Conservation (phyloP, 1,140 invertebrate species). For the Phenacoccus solenopsis region DNA sequence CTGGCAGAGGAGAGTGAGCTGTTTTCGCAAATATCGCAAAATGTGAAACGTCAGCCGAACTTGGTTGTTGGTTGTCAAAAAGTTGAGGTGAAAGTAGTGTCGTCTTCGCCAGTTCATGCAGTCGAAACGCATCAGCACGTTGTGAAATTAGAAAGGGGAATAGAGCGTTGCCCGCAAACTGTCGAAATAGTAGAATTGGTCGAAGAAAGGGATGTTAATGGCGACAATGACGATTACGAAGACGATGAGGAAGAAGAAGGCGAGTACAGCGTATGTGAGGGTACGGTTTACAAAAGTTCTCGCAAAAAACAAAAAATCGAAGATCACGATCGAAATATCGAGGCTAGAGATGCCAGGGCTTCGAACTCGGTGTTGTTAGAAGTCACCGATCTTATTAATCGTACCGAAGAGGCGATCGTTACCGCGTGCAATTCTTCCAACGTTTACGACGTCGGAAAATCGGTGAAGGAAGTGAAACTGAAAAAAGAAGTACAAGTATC, state of each 20-base stretch:
- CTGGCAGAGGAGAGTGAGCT: conserved; percentile 52
- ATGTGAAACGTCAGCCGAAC: conserved; percentile 27
- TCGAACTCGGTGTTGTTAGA: conserved; percentile 25
- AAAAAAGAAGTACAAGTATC: conserved; percentile 30
- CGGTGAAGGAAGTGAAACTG: conserved; percentile 28
- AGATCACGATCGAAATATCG: neutral
- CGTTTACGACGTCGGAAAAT: neutral
- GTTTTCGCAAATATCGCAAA: conserved; percentile 52
- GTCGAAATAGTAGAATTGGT: conserved; percentile 41
- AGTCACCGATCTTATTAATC: conserved; percentile 29
- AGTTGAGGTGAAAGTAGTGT: no score
- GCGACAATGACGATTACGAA: neutral
- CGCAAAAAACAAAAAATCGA: neutral
- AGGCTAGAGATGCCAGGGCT: neutral
- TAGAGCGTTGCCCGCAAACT: conserved; percentile 29
- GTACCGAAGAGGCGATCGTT: conserved; percentile 27
- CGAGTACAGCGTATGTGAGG: neutral
- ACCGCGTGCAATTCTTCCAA: conserved; percentile 29
- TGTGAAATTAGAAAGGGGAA: neutral
- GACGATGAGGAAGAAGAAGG: neutral
- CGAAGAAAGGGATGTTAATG: conserved; percentile 31
- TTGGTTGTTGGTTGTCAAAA: no score
- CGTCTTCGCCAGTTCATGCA: neutral
- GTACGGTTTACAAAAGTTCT: no score
- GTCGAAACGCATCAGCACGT: neutral